Evolutionary conservation across 1,140 invertebrate species (phyloP).

Genomic region (Whitmania pigra): DNA sequence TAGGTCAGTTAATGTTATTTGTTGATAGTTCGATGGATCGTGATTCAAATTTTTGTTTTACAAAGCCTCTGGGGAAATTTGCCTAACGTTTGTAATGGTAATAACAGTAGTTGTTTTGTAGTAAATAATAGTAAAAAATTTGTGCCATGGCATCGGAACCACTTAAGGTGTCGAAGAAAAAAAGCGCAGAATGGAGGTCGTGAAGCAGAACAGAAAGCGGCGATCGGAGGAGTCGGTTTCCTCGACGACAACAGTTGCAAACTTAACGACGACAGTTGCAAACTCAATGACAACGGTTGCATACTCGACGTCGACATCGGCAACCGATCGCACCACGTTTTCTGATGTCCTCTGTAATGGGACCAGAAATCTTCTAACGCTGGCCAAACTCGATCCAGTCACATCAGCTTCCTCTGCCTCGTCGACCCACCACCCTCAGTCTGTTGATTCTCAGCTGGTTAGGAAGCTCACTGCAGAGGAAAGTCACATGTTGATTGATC

Average conservation of each 20-base stretch:
- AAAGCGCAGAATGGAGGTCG: conserved; percentile 26
- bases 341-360: neutral
- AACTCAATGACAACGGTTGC: neutral
- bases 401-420: neutral
- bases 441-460: conserved; percentile 15
- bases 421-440: neutral
- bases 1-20: conserved; percentile 31
- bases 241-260: neutral
- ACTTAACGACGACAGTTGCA: neutral
- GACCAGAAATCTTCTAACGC: conserved; percentile 12
- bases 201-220: conserved; percentile 23
- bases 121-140: too few relatives aligned
- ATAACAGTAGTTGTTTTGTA: too few relatives aligned
- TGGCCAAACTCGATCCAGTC: neutral
- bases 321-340: neutral
- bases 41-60: too few relatives aligned
- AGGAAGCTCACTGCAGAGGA: conserved; percentile 21
- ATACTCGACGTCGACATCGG: neutral
- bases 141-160: too few relatives aligned
- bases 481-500: conserved; percentile 21
- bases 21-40: neutral
- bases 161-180: conserved; percentile 24
- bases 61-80: too few relatives aligned
- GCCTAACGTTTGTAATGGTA: too few relatives aligned
- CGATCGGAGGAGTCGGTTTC: neutral